Evolutionary conservation across 2,888 invertebrate genomes (phyloP).

Genomic region (Perizoma affinitatum): DNA sequence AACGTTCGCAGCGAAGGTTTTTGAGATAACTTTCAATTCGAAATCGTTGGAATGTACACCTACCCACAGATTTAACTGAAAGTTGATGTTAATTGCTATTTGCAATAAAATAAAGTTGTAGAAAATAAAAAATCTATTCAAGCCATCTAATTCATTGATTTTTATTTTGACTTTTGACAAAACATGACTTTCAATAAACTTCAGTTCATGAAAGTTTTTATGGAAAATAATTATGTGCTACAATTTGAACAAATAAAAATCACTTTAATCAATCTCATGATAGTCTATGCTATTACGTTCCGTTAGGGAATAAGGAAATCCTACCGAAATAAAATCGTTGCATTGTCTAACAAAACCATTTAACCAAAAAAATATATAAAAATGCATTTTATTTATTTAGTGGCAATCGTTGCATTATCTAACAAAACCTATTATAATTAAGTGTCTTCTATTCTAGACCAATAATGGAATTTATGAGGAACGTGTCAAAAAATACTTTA

Average conservation of each 20-base stretch:
- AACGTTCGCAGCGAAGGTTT: not conserved
- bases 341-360: too few relatives aligned
- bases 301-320: not conserved
- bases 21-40: not conserved
- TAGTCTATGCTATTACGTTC: conserved; percentile 13
- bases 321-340: too few relatives aligned
- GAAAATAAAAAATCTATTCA: conserved; percentile 14
- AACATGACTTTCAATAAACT: too few relatives aligned
- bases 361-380: too few relatives aligned
- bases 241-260: not conserved
- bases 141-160: conserved; percentile 2
- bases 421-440: too few relatives aligned
- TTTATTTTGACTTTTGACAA: conserved; percentile 12
- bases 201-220: too few relatives aligned
- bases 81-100: conserved; percentile 2
- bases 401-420: too few relatives aligned
- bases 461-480: too few relatives aligned
- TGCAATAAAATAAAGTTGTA: conserved; percentile 15
- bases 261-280: conserved; percentile 21
- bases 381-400: too few relatives aligned
- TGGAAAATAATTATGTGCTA: too few relatives aligned
- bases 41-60: not conserved
- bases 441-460: too few relatives aligned
- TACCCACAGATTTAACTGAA: conserved; percentile 11
- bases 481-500: too few relatives aligned